These are phyloP conservation scores for Gryon sp. DNA, from an alignment of 1,140 invertebrate species.

Conservation along the genomic window DNA sequence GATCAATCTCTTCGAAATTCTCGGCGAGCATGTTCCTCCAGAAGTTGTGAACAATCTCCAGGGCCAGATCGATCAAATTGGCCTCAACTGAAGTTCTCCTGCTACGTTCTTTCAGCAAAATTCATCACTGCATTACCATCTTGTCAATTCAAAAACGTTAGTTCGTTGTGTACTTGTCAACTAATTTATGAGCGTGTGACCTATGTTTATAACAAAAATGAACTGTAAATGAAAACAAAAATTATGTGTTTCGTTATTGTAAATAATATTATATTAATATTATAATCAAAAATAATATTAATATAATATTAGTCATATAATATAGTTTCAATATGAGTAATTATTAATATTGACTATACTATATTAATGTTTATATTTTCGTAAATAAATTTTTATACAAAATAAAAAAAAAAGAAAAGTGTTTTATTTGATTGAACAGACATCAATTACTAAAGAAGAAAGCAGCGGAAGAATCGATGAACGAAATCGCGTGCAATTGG, in stretches of 20 bases:
- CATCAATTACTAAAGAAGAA: constrained; percentile 16
- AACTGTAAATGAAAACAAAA: constrained; percentile 45
- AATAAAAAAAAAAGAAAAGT: not conserved
- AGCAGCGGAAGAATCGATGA: constrained; percentile 10
- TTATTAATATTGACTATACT: too few species aligned
- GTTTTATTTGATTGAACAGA: constrained; percentile 14
- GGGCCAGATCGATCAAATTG: constrained; percentile 88
- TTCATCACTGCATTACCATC: not conserved
- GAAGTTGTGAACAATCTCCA: constrained; percentile 91
- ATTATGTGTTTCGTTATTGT: not conserved
- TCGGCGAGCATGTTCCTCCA: constrained; percentile 89
- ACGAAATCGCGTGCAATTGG: constrained; percentile 29
- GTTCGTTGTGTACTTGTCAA: constrained; percentile 37
- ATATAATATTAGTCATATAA: too few species aligned
- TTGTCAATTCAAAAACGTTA: constrained; percentile 5
- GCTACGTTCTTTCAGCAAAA: constrained; percentile 9
- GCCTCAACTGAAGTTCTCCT: constrained; percentile 79
- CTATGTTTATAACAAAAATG: constrained; percentile 49
- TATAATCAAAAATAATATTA: too few species aligned
- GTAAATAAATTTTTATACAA: constrained; percentile 54
- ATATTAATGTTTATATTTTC: constrained; percentile 60
- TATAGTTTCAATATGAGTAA: too few species aligned
- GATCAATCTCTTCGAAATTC: constrained; percentile 89
- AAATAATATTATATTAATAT: too few species aligned
- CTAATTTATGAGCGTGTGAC: constrained; percentile 64